These are phyloP conservation scores for Cydia splendana DNA, from an alignment of 1,140 invertebrate genomes.

Conservation along the genomic window DNA sequence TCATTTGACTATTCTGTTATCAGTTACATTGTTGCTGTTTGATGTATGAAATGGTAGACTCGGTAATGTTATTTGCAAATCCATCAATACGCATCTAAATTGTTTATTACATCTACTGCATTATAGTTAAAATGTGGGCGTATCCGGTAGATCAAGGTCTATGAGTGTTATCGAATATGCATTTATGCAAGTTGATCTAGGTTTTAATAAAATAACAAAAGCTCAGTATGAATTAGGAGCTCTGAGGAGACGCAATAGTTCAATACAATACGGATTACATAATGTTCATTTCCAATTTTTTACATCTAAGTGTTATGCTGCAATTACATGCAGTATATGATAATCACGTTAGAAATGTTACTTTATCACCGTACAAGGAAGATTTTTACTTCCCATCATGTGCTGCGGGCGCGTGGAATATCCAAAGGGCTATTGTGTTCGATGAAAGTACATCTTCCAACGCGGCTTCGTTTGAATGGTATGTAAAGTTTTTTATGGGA, in stretches of 20 bases:
- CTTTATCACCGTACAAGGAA: neutral
- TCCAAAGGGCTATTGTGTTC: neutral
- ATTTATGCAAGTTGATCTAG: neutral
- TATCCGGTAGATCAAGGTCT: neutral
- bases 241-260: neutral
- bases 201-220: neutral
- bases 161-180: neutral
- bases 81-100: too few relatives aligned
- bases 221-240: neutral
- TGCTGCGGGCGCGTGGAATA: neutral
- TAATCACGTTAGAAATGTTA: neutral
- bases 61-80: too few relatives aligned
- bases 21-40: too few relatives aligned
- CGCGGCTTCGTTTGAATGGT: neutral
- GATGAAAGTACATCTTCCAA: neutral
- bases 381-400: conserved; percentile 3
- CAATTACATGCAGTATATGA: neutral
- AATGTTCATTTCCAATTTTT: neutral
- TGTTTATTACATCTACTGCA: too few relatives aligned
- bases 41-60: conserved; percentile 17
- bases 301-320: neutral
- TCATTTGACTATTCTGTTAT: too few relatives aligned
- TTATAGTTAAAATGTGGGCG: too few relatives aligned
- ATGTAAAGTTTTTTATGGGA: too few relatives aligned
- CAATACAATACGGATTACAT: neutral